Base-by-base conservation (phyloP, 2,888 invertebrate genomes). In the Creontiades dilutus region DNA sequence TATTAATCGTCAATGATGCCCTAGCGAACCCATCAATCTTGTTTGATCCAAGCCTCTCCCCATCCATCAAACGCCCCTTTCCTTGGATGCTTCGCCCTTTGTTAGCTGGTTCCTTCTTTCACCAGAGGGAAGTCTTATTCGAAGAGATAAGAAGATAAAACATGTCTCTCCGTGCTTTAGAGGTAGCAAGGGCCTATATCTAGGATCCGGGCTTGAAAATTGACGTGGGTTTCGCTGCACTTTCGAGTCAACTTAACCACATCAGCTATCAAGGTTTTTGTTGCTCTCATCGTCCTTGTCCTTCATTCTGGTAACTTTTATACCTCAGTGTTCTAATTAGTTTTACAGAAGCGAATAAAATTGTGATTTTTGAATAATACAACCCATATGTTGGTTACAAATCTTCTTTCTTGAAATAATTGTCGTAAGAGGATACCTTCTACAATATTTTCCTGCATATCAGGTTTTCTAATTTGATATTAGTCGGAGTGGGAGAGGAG, bases 1-100 rank as follows among this genome's bases (percentile, higher is more conserved):
- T 86, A 86, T 86, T 86, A 86, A 86, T 86, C 86, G 86, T 86
- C 86, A 86, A 86, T 76, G 75, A 86, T 76, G 75, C 86, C 86
- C 55, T 12, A 76, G 86, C 86, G 75, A 78, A 86, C 75, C 86
- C 86, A 86, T 86, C 86, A 86, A 86, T 86, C 86, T 86, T 86
- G 46, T 86, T 86, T 86, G 86, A 86, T 86, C 86, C 86, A 47
- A 68, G 27, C 48, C 5, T 19, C 76, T 75, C 68, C 68, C 86
- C 86, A 86, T 86, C 86, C 86, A 86, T 86, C 86, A 86, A 86
- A 86, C 46, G 37, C 86, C 86, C 86, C 48, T 47, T 27, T 82
- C 82, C 52, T 12, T 61, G n/a, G 85, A 68, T 68, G 23, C 19
- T 28, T 46, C n/a, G 27, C 76, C 75, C 86, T 86, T 86, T 86